A percentile compares a stretch with the other conserved stretches of the same genome.
These are phyloP conservation scores for Probaryconus sp. DNA, from an alignment of 1,140 invertebrate genomes.

Conservation along the genomic window DNA sequence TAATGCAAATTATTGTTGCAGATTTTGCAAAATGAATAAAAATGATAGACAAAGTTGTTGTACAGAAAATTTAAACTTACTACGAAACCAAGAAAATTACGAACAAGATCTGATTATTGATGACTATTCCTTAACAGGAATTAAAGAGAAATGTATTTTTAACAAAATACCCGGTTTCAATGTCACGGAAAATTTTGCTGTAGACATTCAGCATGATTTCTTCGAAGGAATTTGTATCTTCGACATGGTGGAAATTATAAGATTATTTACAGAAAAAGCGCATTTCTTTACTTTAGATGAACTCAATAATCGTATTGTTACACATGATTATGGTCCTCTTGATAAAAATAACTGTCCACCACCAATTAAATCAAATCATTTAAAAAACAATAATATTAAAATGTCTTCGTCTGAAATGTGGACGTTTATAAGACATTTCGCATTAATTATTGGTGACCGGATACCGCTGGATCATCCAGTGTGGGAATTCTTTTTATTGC, in stretches of 20 bases:
- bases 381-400: slow-evolving; percentile 25
- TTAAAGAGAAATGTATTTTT: slow-evolving; percentile 9
- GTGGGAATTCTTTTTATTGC: slow-evolving; percentile 27
- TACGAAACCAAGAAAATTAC: slow-evolving; percentile 34
- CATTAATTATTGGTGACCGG: slow-evolving; percentile 30
- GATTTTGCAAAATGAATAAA: slow-evolving; percentile 51
- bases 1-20: slow-evolving; percentile 44
- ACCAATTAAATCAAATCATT: neutral
- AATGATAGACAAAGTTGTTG: slow-evolving; percentile 7
- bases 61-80: slow-evolving; percentile 12
- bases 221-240: slow-evolving; percentile 23
- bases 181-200: slow-evolving; percentile 12
- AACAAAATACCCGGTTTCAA: slow-evolving; percentile 4
- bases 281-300: slow-evolving; percentile 7
- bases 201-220: slow-evolving; percentile 14
- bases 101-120: slow-evolving; percentile 16
- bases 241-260: slow-evolving; percentile 13
- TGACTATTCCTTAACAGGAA: neutral
- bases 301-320: slow-evolving; percentile 1
- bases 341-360: slow-evolving; percentile 11
- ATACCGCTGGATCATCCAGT: slow-evolving; percentile 21
- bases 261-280: slow-evolving; percentile 2
- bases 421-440: slow-evolving; percentile 31
- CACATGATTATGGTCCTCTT: slow-evolving; percentile 18
- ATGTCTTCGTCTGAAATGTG: slow-evolving; percentile 43